Base-by-base conservation (phyloP, 2,113 vertebrate genomes). In the Scytalopus superciliaris region DNA sequence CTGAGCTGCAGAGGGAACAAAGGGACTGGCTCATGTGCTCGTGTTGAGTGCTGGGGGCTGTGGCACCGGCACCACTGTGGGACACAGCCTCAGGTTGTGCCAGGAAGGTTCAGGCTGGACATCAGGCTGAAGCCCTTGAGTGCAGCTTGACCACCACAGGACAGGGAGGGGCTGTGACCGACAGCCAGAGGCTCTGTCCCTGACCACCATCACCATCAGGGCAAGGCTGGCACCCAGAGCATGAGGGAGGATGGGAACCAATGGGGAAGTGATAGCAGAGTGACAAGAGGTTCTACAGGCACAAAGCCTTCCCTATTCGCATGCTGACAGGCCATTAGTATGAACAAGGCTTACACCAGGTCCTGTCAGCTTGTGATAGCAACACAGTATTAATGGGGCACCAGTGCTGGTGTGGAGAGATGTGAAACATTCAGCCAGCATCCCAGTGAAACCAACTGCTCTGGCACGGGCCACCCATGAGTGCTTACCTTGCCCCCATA, bases 121-220 rank as follows among this genome's bases (percentile, higher is more conserved):
- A 83, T 8, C 55, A 55, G 19, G 31, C 62, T 21, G 72, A n/a
- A 55, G 39, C 8, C 21, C 28, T 27, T 1, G 1, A 23, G 39
- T 4, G 24, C 49, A 50, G 47, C 47, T 67, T 0, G 0, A 56
- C 23, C 30, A 21, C 0, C 0, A 45, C 42, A 40, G 47, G 57
- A 47, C 21, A 82, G 55, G 27, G 75, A 37, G 6, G 5, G 62
- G 19, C 87, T 31, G 59, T 52, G 55, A 87, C 27, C 19, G 68
- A 40, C n/a, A 37, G 60, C 33, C 33, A 39, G 40, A 24, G 45
- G 22, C 45, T 76, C n/a, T 5, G 3, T 49, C 35, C 55, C n/a
- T 6, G 2, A 3, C 33, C 27, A 66, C 17, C 3, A 45, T 4
- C 35, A 14, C 44, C 44, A 45, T 45, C 44, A 23, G 70, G 35